Evolutionary conservation across 2,113 vertebrate species (phyloP).

Genomic region (Calidris pugnax): DNA sequence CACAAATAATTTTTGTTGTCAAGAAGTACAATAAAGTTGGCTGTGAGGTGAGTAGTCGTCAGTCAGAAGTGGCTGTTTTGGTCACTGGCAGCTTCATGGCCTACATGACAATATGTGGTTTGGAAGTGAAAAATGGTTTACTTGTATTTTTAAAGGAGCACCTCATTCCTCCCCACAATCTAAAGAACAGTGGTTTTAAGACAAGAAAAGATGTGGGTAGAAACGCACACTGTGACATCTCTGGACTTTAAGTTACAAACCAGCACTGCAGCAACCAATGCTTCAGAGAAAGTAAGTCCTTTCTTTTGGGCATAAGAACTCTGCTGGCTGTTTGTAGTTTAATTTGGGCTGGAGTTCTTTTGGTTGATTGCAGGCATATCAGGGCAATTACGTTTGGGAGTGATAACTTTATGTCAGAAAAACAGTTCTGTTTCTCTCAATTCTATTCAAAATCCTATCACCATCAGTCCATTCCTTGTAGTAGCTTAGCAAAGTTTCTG

Average conservation of each 20-base stretch:
- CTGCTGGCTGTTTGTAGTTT: not conserved
- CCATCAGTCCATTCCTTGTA: not conserved
- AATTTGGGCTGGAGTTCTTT: not conserved
- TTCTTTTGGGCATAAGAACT: not conserved
- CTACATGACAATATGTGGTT: not conserved
- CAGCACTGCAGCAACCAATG: not conserved
- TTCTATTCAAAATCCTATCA: not conserved
- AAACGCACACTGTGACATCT: not conserved
- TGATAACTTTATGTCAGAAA: not conserved
- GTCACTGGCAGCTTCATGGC: not conserved
- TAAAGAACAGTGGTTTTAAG: not conserved
- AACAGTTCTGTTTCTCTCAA: not conserved
- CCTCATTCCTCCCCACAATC: not conserved
- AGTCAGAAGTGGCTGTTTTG: not conserved
- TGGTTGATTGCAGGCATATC: not conserved
- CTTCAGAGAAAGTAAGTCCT: not conserved
- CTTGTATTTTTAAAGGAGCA: not conserved
- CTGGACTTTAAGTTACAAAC: not conserved
- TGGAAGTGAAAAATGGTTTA: not conserved
- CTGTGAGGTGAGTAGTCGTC: not conserved
- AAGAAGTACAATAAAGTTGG: not conserved
- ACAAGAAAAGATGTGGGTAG: not conserved
- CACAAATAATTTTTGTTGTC: not conserved
- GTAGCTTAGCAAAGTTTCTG: not conserved
- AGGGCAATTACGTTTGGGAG: not conserved